A percentile compares a stretch with the other conserved stretches of the same genome.
These are phyloP conservation scores for Teleopsis dalmanni DNA, from an alignment of 1,140 invertebrate genomes.

Conservation along the genomic window DNA sequence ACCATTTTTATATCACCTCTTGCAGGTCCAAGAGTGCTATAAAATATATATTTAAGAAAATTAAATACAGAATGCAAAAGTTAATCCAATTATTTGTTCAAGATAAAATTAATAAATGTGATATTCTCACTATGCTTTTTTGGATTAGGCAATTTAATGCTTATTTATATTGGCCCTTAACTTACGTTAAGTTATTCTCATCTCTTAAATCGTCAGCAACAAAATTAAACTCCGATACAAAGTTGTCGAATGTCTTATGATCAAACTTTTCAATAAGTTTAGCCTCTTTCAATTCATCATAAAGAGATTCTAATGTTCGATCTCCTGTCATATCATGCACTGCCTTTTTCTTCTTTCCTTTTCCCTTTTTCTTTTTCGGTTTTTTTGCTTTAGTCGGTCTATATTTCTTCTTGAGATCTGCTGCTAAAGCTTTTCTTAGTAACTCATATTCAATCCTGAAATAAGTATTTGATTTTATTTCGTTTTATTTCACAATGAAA, in stretches of 20 bases:
- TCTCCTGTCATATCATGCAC: conserved; percentile 65
- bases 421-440: conserved; percentile 47
- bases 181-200: conserved; percentile 30
- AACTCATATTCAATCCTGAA: conserved; percentile 47
- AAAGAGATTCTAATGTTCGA: conserved; percentile 63
- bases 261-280: conserved; percentile 65
- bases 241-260: conserved; percentile 54
- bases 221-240: conserved; percentile 64
- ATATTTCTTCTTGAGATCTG: conserved; percentile 43
- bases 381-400: conserved; percentile 34
- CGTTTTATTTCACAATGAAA: too few relatives aligned
- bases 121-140: too few relatives aligned
- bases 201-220: conserved; percentile 49
- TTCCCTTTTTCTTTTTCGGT: conserved; percentile 27
- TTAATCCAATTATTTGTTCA: neutral
- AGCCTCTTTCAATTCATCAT: conserved; percentile 67
- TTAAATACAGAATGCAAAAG: neutral
- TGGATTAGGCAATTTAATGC: neutral
- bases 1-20: conserved; percentile 56
- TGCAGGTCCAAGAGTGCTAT: conserved; percentile 51
- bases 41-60: conserved; percentile 13
- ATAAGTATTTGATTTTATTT: neutral
- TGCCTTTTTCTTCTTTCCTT: conserved; percentile 62
- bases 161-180: conserved; percentile 1
- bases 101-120: too few relatives aligned